Conservation (phyloP, 2,888 invertebrate species). For the Dasysyrphus albostriatus region DNA sequence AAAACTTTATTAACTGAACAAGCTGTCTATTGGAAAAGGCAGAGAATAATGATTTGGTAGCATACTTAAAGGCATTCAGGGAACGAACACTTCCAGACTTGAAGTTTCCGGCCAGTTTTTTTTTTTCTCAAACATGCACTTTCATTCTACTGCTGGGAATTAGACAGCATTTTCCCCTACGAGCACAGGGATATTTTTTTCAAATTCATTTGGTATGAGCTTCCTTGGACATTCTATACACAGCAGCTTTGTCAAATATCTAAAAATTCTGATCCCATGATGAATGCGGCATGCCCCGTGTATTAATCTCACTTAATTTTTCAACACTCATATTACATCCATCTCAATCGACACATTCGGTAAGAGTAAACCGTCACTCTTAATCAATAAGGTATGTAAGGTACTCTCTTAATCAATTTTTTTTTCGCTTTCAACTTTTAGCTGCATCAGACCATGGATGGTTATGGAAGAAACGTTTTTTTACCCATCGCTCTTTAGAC, state of each 20-base stretch:
- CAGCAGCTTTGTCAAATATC: neutral
- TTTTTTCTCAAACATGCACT: too few species aligned
- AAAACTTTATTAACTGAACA: neutral
- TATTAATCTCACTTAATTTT: neutral
- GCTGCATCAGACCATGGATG: neutral
- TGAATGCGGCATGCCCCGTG: neutral
- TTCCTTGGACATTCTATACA: too few species aligned
- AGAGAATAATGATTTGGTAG: neutral
- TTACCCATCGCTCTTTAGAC: neutral
- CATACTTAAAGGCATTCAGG: too few species aligned
- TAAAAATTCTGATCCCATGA: neutral
- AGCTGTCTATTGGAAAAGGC: neutral
- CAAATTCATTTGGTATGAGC: neutral
- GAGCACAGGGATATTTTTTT: too few species aligned
- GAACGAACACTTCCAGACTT: neutral
- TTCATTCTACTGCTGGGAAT: too few species aligned
- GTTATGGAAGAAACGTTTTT: neutral
- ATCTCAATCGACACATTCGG: conserved; percentile 1
- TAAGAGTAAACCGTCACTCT: conserved; percentile 18
- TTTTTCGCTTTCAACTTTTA: conserved; percentile 22
- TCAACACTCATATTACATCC: neutral
- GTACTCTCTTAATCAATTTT: conserved; percentile 34
- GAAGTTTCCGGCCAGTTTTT: neutral
- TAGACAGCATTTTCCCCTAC: too few species aligned
- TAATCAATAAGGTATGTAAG: conserved; percentile 25